Percentiles rank a stretch among this genome's conserved stretches.
Evolutionary conservation across 2,888 invertebrate genomes (phyloP).

Genomic region (Cerceris rybyensis): DNA sequence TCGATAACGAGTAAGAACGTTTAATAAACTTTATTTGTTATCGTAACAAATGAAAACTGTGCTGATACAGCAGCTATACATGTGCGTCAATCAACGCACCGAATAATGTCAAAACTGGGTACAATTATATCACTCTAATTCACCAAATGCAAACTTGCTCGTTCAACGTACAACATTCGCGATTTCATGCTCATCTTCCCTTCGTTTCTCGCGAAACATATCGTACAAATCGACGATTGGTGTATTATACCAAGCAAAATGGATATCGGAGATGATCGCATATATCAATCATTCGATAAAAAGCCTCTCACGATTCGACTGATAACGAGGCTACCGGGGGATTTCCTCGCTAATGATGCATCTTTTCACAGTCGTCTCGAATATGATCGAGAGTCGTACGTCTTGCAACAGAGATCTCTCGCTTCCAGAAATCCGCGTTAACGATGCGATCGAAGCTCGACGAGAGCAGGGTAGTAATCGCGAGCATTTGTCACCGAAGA

Average conservation of each 20-base stretch:
- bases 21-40: too few relatives aligned
- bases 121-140: too few relatives aligned
- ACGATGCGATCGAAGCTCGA: conserved; percentile 46
- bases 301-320: background rate
- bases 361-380: conserved; percentile 26
- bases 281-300: too few relatives aligned
- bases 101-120: background rate
- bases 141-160: too few relatives aligned
- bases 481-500: conserved; percentile 71
- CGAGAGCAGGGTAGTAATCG: conserved; percentile 57
- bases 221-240: too few relatives aligned
- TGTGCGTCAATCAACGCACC: background rate
- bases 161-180: too few relatives aligned
- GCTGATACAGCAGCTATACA: background rate
- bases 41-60: background rate
- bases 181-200: too few relatives aligned
- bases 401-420: conserved; percentile 11
- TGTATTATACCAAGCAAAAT: too few relatives aligned
- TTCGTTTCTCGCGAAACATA: too few relatives aligned
- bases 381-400: conserved; percentile 38
- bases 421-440: conserved; percentile 19
- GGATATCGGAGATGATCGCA: too few relatives aligned
- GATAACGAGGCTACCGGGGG: background rate
- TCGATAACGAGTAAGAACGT: too few relatives aligned
- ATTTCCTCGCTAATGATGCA: conserved; percentile 32